Base-by-base conservation (phyloP, 2,113 vertebrate genomes). In the Cyphomyrus plagiostoma region DNA sequence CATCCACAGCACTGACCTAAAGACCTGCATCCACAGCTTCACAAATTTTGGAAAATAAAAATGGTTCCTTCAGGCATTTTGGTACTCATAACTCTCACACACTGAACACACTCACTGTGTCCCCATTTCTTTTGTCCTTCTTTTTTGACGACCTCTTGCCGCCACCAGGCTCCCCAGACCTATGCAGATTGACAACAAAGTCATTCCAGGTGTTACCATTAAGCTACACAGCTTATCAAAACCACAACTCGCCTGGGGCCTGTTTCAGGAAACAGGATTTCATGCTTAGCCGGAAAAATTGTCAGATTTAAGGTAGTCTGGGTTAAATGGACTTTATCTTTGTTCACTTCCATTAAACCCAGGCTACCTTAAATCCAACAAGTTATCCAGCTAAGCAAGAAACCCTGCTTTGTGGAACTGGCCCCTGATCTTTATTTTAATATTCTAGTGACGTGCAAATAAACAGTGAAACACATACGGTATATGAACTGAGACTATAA, bases 131-230 rank as follows among this genome's bases (percentile, higher is more conserved):
- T 88, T 91, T 95, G 77, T 45, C 92, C 91, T 94, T 95, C 93
- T 94, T 96, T 92, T 95, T 96, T 46, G 91, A 66, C 15, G 93
- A 91, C 91, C 92, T 95, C 88, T 92, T 96, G 56, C 92, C 93
- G 46, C 46, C 48, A 1, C 53, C 89, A n/a, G 92, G 90, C 86
- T 95, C 94, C 80, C 93, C 93, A 19, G 70, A 86, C 91, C 95
- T 96, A 56, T 4, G 7, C 26, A 74, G 39, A 85, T 66, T 49
- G 30, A 88, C 19, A 58, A 35, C 13, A 62, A 1, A 11, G 80
- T 10, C 15, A 19, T 87, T 23, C 21, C 4, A 77, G 70, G 15
- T 35, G 4, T 35, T 21, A 74, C 26, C 0, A 0, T 53, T 19
- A 53, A 74, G 3, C n/a, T 26, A 74, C n/a, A 35, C 66, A 70